phyloP scores from a whole-genome alignment of 2,888 invertebrate species.

The Nymphalis c-album region DNA sequence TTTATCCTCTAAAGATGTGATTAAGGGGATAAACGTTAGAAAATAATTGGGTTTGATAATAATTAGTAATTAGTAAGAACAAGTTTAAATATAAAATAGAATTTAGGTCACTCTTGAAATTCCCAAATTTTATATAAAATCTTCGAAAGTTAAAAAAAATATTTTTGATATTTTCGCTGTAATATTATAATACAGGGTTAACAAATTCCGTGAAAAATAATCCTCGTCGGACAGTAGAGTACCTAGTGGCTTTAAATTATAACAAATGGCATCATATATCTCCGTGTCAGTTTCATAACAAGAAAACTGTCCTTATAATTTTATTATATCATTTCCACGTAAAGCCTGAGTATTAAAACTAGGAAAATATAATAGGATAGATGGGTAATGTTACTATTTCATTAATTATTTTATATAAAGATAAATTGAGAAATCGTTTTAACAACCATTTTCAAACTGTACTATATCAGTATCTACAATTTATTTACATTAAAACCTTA shows the following conservation, averaged over 20 bases:
- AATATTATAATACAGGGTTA: not conserved
- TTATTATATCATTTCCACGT: conserved; percentile 10
- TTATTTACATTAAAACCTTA: too few relatives aligned
- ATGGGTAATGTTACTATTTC: too few relatives aligned
- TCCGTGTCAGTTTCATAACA: conserved; percentile 13
- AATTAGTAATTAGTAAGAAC: too few relatives aligned
- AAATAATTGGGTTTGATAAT: too few relatives aligned
- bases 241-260: conserved; percentile 25
- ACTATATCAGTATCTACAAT: too few relatives aligned
- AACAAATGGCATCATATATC: conserved; percentile 24
- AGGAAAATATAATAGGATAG: not conserved
- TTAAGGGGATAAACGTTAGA: too few relatives aligned
- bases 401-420: too few relatives aligned
- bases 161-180: not conserved
- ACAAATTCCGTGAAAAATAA: conserved; percentile 22
- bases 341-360: not conserved
- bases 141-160: not conserved
- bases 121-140: not conserved
- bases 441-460: too few relatives aligned
- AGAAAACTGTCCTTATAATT: conserved; percentile 19
- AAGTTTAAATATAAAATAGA: too few relatives aligned
- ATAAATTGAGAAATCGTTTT: too few relatives aligned
- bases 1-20: too few relatives aligned
- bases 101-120: not conserved
- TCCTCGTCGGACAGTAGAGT: conserved; percentile 14